phyloP scores from a whole-genome alignment of 2,888 invertebrate species.

The Octonoba sinensis region DNA sequence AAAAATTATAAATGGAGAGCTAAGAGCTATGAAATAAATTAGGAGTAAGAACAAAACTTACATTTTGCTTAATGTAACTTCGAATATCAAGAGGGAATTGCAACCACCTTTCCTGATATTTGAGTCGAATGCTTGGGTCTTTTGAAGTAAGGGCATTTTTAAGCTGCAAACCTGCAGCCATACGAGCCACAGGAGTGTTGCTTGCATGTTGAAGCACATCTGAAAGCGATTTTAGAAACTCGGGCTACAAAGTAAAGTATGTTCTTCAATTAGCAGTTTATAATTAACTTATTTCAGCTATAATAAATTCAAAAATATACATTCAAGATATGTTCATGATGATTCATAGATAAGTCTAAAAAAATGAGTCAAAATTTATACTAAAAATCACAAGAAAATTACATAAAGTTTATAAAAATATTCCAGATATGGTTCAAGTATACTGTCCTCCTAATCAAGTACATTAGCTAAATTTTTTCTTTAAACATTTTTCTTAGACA shows the following conservation, averaged over 20 bases:
- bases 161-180: constrained; percentile 97
- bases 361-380: constrained; percentile 23
- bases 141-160: constrained; percentile 98
- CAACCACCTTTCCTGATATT: constrained; percentile 94
- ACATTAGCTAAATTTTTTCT: too few species aligned
- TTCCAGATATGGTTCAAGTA: too few species aligned
- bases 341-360: constrained; percentile 22
- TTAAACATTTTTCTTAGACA: too few species aligned
- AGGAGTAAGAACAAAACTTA: constrained; percentile 73
- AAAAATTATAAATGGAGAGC: too few species aligned
- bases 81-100: constrained; percentile 88
- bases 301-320: neutral
- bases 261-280: neutral
- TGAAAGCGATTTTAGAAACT: constrained; percentile 92
- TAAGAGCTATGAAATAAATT: neutral
- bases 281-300: too few species aligned
- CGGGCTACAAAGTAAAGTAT: constrained; percentile 75
- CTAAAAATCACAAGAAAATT: too few species aligned
- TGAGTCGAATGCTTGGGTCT: constrained; percentile 83
- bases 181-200: constrained; percentile 93
- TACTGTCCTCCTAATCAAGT: too few species aligned
- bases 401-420: too few species aligned
- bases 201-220: constrained; percentile 90
- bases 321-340: neutral
- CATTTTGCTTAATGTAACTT: constrained; percentile 93